Base-by-base conservation (phyloP, 2,888 invertebrate genomes). In the Xestia c-nigrum region DNA sequence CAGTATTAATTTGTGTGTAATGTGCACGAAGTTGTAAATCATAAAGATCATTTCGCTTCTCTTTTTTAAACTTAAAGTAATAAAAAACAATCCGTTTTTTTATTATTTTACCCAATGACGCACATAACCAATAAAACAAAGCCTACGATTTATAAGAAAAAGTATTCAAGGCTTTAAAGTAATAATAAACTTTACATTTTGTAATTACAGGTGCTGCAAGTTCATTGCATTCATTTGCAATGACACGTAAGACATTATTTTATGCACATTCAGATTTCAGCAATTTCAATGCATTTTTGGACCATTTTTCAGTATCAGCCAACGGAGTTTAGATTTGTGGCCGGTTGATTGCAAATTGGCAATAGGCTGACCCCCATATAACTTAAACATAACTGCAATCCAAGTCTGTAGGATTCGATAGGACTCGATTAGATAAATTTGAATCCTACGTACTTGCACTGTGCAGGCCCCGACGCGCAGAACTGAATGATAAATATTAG, bases 151-250 rank as follows among this genome's bases (percentile, higher is more conserved):
- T 50, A 55, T 21, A 70, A 52, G 64, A 66, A 76, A 74, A 80
- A 80, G 1, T 43, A 31, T 46, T 47, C 69, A 78, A 78, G 61
- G 84, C 16, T 50, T 47, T 19, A 3, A 31, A 70, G 38, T 50
- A 77, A 67, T 67, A 63, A 67, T 70, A 63, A 73, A 55, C n/a
- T 68, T 74, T 55, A 38, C 73, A 83, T 57, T 46, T 50, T 40
- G 24, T 38, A 83, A 72, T 72, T 14, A 38, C 52, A 55, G 31
- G 31, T 14, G n/a, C 12, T 55, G 61, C 64, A 72, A 78, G 79
- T 78, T 72, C 52, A 40, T 78, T 78, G 66, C 61, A n/a, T 66
- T 65, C 59, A 47, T 63, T 78, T 55, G 43, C 59, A 72, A 69
- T 69, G 72, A 9, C 52, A 77, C 16, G 50, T 19, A 59, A 83